These are phyloP conservation scores for Diplazon laetatorius DNA, from an alignment of 2,888 invertebrate species.

Conservation along the genomic window DNA sequence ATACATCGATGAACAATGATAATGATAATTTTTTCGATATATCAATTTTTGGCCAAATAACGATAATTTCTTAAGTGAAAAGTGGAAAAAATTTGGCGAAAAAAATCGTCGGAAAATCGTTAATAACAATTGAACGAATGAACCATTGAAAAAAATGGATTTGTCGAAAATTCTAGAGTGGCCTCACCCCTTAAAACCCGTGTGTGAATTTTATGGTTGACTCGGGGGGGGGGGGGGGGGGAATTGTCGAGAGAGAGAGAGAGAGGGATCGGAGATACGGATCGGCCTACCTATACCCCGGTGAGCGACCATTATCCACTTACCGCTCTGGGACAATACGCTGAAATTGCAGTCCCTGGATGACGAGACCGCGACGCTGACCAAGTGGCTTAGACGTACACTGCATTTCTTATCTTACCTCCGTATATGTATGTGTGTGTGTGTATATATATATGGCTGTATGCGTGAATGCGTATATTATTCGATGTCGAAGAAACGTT, in stretches of 20 bases:
- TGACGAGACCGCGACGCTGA: constrained; percentile 72
- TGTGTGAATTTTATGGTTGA: neutral
- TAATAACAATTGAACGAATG: too few relatives aligned
- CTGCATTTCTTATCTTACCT: constrained; percentile 57
- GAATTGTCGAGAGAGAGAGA: neutral
- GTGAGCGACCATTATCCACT: constrained; percentile 75
- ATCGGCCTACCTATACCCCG: constrained; percentile 36
- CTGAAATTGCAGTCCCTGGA: constrained; percentile 75
- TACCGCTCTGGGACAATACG: constrained; percentile 76
- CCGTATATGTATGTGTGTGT: neutral
- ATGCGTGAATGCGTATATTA: too few relatives aligned
- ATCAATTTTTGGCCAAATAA: too few relatives aligned
- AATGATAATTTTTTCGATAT: too few relatives aligned
- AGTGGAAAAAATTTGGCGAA: neutral
- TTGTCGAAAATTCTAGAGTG: too few relatives aligned
- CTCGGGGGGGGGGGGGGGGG: too few relatives aligned
- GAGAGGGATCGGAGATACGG: neutral
- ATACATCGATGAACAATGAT: neutral
- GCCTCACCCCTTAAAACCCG: neutral
- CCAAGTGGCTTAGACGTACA: constrained; percentile 66
- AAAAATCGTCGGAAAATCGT: too few relatives aligned
- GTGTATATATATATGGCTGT: too few relatives aligned
- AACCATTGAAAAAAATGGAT: too few relatives aligned
- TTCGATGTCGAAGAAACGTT: neutral
- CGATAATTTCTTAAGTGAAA: neutral